Evolutionary conservation across 2,113 vertebrate species (phyloP).

Genomic region (Rana temporaria): DNA sequence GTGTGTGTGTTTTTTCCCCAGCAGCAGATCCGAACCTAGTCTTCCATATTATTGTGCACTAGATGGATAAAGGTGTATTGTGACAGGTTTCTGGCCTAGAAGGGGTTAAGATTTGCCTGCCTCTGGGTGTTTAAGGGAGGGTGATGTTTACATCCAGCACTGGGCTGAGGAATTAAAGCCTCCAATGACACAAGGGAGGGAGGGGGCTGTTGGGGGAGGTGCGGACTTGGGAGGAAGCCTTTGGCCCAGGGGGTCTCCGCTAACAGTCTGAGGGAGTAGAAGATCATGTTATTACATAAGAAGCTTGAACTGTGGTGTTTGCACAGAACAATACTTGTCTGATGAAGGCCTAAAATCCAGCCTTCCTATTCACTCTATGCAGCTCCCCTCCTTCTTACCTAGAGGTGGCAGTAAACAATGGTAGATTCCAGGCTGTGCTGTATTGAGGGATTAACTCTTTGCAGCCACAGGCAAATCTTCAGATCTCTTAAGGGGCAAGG

Average conservation of each 20-base stretch:
- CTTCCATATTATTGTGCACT: slow-evolving; percentile 8
- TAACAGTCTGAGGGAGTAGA: background rate
- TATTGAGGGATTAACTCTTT: background rate
- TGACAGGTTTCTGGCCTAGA: background rate
- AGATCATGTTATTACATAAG: background rate
- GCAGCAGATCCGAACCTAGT: background rate
- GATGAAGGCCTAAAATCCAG: slow-evolving; percentile 45
- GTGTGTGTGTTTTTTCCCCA: too few relatives aligned
- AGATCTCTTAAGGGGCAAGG: too few relatives aligned
- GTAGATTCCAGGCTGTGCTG: background rate
- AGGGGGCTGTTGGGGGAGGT: slow-evolving; percentile 36
- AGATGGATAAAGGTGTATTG: background rate
- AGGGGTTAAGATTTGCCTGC: slow-evolving; percentile 39
- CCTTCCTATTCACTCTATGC: slow-evolving; percentile 57
- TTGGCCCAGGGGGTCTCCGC: background rate
- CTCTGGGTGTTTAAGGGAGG: slow-evolving; percentile 14
- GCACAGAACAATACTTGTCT: slow-evolving; percentile 61
- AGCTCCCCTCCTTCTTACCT: slow-evolving; percentile 44
- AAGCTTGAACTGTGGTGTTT: slow-evolving; percentile 3
- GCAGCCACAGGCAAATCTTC: too few relatives aligned
- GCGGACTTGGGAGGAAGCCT: slow-evolving; percentile 25
- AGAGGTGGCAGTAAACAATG: slow-evolving; percentile 14
- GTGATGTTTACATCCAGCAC: slow-evolving; percentile 51
- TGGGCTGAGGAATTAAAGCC: slow-evolving; percentile 31
- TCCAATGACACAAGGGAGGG: slow-evolving; percentile 38